Conservation (phyloP, 1,140 invertebrate species). For the Euura lappo region DNA sequence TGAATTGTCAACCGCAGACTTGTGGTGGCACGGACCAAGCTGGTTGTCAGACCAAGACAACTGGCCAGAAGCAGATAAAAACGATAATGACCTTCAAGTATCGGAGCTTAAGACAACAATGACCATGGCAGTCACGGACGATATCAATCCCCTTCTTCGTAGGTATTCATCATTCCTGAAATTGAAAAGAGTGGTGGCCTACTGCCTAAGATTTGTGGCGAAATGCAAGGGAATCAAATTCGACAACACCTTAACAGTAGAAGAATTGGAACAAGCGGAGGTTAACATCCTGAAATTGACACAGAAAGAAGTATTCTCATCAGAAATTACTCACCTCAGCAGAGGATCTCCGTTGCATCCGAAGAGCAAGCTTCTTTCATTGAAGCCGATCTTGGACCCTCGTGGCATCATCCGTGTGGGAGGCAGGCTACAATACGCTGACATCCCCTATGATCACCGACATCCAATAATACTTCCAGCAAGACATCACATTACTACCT, state of each 20-base stretch:
- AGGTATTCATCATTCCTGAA: conserved; percentile 2
- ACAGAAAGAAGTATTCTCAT: background rate
- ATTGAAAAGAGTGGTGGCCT: background rate
- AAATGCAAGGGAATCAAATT: background rate
- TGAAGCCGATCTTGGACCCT: conserved; percentile 22
- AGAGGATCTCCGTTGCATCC: conserved; percentile 1
- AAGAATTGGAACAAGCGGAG: background rate
- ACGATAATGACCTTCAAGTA: conserved; percentile 11
- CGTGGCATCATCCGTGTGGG: conserved; percentile 25
- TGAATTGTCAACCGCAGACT: conserved; percentile 1
- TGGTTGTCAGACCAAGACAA: background rate
- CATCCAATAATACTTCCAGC: conserved; percentile 28
- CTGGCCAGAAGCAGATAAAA: conserved; percentile 7
- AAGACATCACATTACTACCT: conserved; percentile 21
- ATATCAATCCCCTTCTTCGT: too few relatives aligned
- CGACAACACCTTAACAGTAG: background rate
- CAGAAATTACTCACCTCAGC: background rate
- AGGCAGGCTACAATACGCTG: conserved; percentile 24
- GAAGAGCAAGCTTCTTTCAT: too few relatives aligned
- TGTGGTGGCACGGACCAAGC: conserved; percentile 26
- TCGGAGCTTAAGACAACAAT: too few relatives aligned
- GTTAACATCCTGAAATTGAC: background rate
- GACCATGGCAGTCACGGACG: too few relatives aligned
- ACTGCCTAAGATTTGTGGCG: background rate
- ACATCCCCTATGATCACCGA: conserved; percentile 17